Conservation (phyloP, 1,140 invertebrate species). For the Trachymyrmex septentrionalis region DNA sequence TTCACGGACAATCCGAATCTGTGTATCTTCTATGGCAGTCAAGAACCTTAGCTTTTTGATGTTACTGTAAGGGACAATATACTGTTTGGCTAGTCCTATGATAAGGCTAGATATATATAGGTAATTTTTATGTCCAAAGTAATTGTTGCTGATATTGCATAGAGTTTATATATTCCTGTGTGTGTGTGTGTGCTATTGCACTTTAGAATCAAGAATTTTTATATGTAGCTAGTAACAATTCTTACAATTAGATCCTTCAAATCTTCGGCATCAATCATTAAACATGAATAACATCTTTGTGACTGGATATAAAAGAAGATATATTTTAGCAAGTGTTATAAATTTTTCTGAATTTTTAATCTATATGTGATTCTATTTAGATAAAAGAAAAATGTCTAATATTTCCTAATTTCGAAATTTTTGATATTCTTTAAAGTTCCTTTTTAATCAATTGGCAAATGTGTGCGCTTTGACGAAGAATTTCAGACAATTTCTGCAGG, state of each 20-base stretch:
- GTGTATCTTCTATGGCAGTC: conserved; percentile 90
- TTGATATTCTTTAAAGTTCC: background rate
- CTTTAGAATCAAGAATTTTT: background rate
- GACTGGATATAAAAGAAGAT: no score
- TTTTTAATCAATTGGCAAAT: conserved; percentile 64
- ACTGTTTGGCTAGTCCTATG: conserved; percentile 89
- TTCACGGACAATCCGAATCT: conserved; percentile 84
- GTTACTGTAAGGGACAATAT: conserved; percentile 76
- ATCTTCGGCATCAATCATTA: no score
- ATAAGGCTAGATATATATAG: conserved; percentile 88
- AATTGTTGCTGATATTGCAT: background rate
- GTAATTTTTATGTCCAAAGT: conserved; percentile 49
- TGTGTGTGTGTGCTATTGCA: background rate
- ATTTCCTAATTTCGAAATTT: background rate
- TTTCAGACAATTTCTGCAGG: conserved; percentile 92
- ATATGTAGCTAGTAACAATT: no score
- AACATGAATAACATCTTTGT: no score
- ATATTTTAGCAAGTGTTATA: no score
- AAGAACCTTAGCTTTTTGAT: conserved; percentile 90
- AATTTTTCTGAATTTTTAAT: no score
- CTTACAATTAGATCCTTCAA: no score
- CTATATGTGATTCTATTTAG: no score
- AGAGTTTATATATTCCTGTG: no score
- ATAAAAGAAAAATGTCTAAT: background rate
- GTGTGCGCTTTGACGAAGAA: conserved; percentile 91